Percentiles rank a stretch among this genome's conserved stretches.
Conservation (phyloP, 2,888 invertebrate species). For the Temnothorax unifasciatus region DNA sequence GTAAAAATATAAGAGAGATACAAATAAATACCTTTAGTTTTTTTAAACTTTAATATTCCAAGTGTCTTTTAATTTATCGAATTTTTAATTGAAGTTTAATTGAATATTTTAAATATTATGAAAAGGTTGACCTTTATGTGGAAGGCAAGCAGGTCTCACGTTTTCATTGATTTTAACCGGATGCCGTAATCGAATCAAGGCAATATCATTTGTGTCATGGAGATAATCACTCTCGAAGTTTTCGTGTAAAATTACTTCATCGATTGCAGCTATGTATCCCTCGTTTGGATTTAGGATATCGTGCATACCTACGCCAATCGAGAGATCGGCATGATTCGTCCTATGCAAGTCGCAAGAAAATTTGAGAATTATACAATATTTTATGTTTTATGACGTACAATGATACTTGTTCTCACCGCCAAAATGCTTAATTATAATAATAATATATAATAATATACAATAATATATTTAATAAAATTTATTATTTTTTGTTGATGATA, state of each 20-base stretch:
- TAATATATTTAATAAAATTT: background rate
- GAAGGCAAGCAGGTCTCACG: constrained; percentile 88
- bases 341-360: constrained; percentile 53
- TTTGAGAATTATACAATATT: constrained; percentile 3
- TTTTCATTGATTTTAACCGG: constrained; percentile 86
- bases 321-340: constrained; percentile 78
- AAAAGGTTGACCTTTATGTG: constrained; percentile 84
- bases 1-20: constrained; percentile 53
- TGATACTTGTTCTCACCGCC: background rate
- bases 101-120: background rate
- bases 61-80: background rate
- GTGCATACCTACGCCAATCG: constrained; percentile 87
- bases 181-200: constrained; percentile 86
- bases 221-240: constrained; percentile 87
- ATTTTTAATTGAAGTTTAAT: constrained; percentile 9
- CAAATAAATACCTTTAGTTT: background rate
- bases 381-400: background rate
- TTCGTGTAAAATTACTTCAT: constrained; percentile 86
- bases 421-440: background rate
- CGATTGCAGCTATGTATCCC: constrained; percentile 85
- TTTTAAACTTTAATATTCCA: background rate
- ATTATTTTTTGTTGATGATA: background rate
- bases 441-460: background rate
- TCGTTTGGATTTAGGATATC: constrained; percentile 82
- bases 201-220: constrained; percentile 88